Percentiles rank a stretch among this genome's conserved stretches.
phyloP scores from a whole-genome alignment of 2,888 invertebrate genomes.

The Agrotis clavis region DNA sequence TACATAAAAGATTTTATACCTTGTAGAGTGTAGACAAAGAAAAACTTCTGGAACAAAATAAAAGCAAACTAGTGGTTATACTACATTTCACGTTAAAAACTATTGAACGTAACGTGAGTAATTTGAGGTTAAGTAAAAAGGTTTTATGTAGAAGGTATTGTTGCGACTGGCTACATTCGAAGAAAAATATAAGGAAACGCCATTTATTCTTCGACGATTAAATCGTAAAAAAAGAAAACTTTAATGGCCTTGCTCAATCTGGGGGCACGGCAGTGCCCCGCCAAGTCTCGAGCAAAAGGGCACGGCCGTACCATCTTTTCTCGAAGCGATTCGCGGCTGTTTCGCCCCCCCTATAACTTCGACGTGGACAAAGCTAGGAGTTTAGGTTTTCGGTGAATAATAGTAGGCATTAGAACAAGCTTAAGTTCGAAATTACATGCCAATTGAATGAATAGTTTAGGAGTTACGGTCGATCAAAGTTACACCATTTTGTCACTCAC shows the following conservation, averaged over 20 bases:
- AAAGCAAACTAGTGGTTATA: not conserved
- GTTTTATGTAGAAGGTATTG: not conserved
- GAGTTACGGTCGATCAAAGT: too few relatives aligned
- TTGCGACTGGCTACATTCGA: not conserved
- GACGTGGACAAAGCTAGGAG: too few relatives aligned
- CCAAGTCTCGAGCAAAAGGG: too few relatives aligned
- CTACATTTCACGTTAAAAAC: not conserved
- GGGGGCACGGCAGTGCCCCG: too few relatives aligned
- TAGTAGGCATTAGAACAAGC: too few relatives aligned
- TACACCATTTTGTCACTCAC: too few relatives aligned
- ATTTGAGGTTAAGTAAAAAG: slow-evolving; percentile 5
- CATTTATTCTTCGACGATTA: not conserved
- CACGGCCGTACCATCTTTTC: too few relatives aligned
- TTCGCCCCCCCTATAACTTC: too few relatives aligned
- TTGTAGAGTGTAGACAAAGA: slow-evolving; percentile 24
- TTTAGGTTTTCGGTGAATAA: too few relatives aligned
- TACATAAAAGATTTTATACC: slow-evolving; percentile 13
- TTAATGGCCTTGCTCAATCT: not conserved
- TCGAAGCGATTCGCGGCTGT: too few relatives aligned
- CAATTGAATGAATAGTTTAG: too few relatives aligned
- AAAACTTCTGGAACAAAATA: slow-evolving; percentile 14
- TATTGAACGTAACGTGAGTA: not conserved
- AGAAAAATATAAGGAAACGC: not conserved
- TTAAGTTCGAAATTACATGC: too few relatives aligned
- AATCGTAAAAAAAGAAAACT: not conserved